phyloP scores from a whole-genome alignment of 2,797 vertebrate species.

The Schizothorax lantsangensis region DNA sequence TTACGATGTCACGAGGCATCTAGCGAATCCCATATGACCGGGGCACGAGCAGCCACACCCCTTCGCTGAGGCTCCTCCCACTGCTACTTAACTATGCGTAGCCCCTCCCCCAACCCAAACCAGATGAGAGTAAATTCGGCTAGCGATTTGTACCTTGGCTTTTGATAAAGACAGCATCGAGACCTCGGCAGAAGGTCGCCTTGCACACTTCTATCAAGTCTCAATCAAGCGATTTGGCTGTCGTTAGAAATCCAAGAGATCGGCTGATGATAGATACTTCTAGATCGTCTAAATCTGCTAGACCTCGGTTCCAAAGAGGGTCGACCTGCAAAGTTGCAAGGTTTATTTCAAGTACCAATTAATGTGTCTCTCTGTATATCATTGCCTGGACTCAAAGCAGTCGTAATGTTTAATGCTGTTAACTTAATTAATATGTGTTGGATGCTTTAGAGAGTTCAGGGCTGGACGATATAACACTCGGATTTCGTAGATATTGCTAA shows the following conservation, averaged over 20 bases:
- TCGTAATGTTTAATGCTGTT: slow-evolving; percentile 56
- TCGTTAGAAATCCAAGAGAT: slow-evolving; percentile 91
- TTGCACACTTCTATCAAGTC: slow-evolving; percentile 89
- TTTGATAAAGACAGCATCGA: slow-evolving; percentile 64
- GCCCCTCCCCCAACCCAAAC: slow-evolving; percentile 77
- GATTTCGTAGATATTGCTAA: not conserved
- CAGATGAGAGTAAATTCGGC: slow-evolving; percentile 88
- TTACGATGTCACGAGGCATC: slow-evolving; percentile 91
- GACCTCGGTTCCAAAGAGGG: slow-evolving; percentile 92
- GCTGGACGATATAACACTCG: slow-evolving; percentile 27
- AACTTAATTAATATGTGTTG: slow-evolving; percentile 32
- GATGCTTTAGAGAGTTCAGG: slow-evolving; percentile 21
- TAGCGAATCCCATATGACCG: slow-evolving; percentile 92
- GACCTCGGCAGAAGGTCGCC: slow-evolving; percentile 78
- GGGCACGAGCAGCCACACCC: slow-evolving; percentile 90
- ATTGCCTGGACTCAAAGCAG: slow-evolving; percentile 51
- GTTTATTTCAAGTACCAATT: slow-evolving; percentile 95
- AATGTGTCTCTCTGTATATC: slow-evolving; percentile 83
- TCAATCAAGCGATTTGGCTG: slow-evolving; percentile 92
- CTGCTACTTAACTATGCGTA: slow-evolving; percentile 87
- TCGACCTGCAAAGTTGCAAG: slow-evolving; percentile 94
- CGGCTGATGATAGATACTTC: slow-evolving; percentile 92
- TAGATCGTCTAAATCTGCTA: slow-evolving; percentile 94
- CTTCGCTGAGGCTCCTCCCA: slow-evolving; percentile 87
- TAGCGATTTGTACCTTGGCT: slow-evolving; percentile 83